A percentile compares a stretch with the other conserved stretches of the same genome.
phyloP scores from a whole-genome alignment of 2,797 vertebrate species.

The Melanotaenia boesemani region DNA sequence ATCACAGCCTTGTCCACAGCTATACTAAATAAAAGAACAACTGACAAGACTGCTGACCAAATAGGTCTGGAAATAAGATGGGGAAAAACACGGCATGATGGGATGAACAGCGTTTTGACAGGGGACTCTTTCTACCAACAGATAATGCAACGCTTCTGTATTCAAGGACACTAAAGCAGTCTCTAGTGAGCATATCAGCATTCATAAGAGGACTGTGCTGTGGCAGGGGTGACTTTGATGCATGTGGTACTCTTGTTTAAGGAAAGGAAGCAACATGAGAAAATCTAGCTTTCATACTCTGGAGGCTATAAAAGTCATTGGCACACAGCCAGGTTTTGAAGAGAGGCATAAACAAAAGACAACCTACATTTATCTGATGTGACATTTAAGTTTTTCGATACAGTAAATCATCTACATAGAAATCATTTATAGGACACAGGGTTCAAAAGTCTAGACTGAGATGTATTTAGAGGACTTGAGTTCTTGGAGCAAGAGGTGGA shows the following conservation, averaged over 20 bases:
- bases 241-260: slow-evolving; percentile 72
- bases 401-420: slow-evolving; percentile 52
- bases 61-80: slow-evolving; percentile 29
- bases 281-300: slow-evolving; percentile 68
- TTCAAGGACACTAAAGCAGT: slow-evolving; percentile 72
- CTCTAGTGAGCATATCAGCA: slow-evolving; percentile 71
- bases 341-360: slow-evolving; percentile 51
- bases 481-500: slow-evolving; percentile 26
- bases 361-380: slow-evolving; percentile 53
- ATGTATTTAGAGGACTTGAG: slow-evolving; percentile 15
- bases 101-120: slow-evolving; percentile 51
- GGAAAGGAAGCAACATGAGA: slow-evolving; percentile 61
- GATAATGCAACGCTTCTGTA: slow-evolving; percentile 67
- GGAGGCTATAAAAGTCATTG: slow-evolving; percentile 60
- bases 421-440: slow-evolving; percentile 37
- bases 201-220: slow-evolving; percentile 65
- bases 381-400: slow-evolving; percentile 55
- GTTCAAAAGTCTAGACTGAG: slow-evolving; percentile 28
- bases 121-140: slow-evolving; percentile 52
- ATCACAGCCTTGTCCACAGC: slow-evolving; percentile 15
- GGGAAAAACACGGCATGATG: slow-evolving; percentile 23
- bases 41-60: slow-evolving; percentile 37
- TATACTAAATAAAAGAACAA: slow-evolving; percentile 33
- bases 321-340: slow-evolving; percentile 55
- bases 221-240: slow-evolving; percentile 79